Percentiles rank a stretch among this genome's conserved stretches.
These are phyloP conservation scores for Gambusia yucatana DNA, from an alignment of 2,797 vertebrate genomes.

Conservation along the genomic window DNA sequence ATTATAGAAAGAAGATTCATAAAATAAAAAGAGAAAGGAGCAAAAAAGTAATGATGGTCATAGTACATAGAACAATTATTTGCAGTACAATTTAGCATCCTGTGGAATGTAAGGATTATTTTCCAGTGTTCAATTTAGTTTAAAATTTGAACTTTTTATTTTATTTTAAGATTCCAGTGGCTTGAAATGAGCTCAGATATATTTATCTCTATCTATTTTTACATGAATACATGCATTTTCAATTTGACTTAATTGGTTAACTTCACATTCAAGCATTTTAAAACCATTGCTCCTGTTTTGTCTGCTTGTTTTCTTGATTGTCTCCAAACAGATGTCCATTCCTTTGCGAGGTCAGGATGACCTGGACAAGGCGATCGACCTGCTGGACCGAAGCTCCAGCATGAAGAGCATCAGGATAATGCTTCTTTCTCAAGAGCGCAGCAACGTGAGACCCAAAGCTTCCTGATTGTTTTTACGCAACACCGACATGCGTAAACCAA, in stretches of 20 bases:
- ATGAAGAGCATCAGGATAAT: constrained; percentile 98
- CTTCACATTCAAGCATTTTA: background rate
- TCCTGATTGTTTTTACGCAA: constrained; percentile 30
- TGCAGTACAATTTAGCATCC: no score
- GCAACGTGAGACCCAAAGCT: constrained; percentile 84
- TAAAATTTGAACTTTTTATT: background rate
- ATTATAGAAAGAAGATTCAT: no score
- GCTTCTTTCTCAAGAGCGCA: constrained; percentile 89
- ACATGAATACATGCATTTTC: background rate
- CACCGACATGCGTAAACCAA: background rate
- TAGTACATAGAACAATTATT: no score
- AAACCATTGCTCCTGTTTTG: background rate
- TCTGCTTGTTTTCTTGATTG: background rate
- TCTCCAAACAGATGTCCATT: constrained; percentile 87
- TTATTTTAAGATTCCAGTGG: background rate
- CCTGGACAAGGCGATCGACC: constrained; percentile 94
- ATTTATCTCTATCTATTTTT: background rate
- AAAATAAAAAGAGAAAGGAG: no score
- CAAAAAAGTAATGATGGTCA: no score
- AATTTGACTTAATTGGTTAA: background rate
- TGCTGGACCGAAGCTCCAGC: constrained; percentile 93
- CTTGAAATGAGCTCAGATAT: background rate
- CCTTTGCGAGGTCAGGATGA: constrained; percentile 92
- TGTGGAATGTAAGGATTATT: no score
- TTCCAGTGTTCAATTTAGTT: no score